A percentile compares a stretch with the other conserved stretches of the same genome.
Evolutionary conservation across 2,113 vertebrate species (phyloP).

Genomic region (Gobio gobio): DNA sequence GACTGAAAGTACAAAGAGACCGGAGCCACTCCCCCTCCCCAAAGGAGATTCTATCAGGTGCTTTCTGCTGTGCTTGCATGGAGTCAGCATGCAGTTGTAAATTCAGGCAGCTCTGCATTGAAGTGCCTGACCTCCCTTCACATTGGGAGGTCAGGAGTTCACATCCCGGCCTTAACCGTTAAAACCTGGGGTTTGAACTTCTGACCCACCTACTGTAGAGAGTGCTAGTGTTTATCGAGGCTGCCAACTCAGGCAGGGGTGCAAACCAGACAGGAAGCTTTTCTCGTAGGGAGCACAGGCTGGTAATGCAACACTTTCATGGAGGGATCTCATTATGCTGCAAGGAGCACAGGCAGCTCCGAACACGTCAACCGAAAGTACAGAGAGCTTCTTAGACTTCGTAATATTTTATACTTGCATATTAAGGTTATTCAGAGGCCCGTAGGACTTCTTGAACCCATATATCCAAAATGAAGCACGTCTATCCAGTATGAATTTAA

Average conservation of each 20-base stretch:
- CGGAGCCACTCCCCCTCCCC: slow-evolving; percentile 66
- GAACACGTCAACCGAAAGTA: slow-evolving; percentile 27
- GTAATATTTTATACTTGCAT: background rate
- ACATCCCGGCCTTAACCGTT: slow-evolving; percentile 75
- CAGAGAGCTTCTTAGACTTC: background rate
- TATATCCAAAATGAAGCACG: background rate
- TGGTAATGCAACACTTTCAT: slow-evolving; percentile 51
- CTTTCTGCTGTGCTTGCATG: slow-evolving; percentile 82
- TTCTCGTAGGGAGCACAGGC: slow-evolving; percentile 26
- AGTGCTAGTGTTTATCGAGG: slow-evolving; percentile 71
- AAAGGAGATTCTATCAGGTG: slow-evolving; percentile 82
- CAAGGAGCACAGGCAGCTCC: background rate
- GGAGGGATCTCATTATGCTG: slow-evolving; percentile 12
- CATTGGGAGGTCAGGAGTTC: slow-evolving; percentile 78
- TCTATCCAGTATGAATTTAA: background rate
- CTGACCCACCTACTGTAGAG: slow-evolving; percentile 76
- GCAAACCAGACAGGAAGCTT: slow-evolving; percentile 31
- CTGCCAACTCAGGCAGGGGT: slow-evolving; percentile 63
- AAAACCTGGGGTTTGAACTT: slow-evolving; percentile 77
- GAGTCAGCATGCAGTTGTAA: slow-evolving; percentile 82
- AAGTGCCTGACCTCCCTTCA: slow-evolving; percentile 63
- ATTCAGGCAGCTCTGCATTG: slow-evolving; percentile 78
- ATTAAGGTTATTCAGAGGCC: background rate
- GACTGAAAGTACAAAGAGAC: slow-evolving; percentile 80
- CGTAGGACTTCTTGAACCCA: slow-evolving; percentile 2